Evolutionary conservation across 2,888 invertebrate genomes (phyloP).

Genomic region (Dryadula phaetusa): DNA sequence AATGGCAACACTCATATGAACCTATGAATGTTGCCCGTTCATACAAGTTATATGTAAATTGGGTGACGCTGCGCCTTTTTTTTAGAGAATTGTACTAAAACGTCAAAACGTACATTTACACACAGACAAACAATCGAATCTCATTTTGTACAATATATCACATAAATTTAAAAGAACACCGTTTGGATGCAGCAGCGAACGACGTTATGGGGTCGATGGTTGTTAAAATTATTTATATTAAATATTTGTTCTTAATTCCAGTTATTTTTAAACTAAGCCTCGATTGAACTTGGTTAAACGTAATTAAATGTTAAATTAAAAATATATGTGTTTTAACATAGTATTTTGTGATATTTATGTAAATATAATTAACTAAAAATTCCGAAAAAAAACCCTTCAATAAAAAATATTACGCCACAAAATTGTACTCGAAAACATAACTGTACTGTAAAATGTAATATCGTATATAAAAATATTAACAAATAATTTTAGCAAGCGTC

Average conservation of each 20-base stretch:
- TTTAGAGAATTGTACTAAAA: constrained; percentile 63
- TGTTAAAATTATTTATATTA: constrained; percentile 5
- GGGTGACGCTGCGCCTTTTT: constrained; percentile 48
- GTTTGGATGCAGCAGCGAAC: constrained; percentile 54
- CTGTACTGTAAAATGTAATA: no score
- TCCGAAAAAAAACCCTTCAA: not conserved
- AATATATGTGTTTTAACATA: no score
- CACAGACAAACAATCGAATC: constrained; percentile 76
- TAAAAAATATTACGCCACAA: constrained; percentile 1
- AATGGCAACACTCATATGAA: constrained; percentile 29
- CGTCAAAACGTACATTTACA: constrained; percentile 65
- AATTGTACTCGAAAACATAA: no score
- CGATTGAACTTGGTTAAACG: no score
- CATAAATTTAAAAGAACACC: constrained; percentile 68
- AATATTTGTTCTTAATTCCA: not conserved
- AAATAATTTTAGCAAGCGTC: constrained; percentile 46
- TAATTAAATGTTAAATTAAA: not conserved
- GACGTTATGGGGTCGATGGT: constrained; percentile 50
- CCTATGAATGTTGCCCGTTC: constrained; percentile 20
- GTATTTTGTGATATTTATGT: no score
- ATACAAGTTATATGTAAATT: constrained; percentile 4
- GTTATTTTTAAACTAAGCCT: no score
- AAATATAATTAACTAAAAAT: not conserved
- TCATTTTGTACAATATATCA: constrained; percentile 81
- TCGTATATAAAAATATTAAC: no score